phyloP scores from a whole-genome alignment of 2,113 vertebrate species.

The Cheilinus undulatus region DNA sequence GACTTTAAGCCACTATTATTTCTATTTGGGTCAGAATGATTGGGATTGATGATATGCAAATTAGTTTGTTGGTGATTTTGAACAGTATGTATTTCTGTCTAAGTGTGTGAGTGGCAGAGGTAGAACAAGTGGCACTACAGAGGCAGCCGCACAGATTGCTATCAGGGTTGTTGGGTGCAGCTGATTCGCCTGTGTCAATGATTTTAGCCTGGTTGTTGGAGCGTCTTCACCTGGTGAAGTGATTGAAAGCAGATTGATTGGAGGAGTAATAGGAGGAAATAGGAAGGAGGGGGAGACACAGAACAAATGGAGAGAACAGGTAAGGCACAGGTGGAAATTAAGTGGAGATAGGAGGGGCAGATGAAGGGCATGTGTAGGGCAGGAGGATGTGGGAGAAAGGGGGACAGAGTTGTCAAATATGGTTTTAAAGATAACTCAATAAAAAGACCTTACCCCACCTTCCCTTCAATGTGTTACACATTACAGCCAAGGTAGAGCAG shows the following conservation, averaged over 20 bases:
- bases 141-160: conserved; percentile 7
- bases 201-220: not conserved
- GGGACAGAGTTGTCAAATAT: not conserved
- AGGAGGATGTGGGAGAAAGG: not conserved
- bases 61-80: not conserved
- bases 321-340: conserved; percentile 11
- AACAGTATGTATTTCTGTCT: not conserved
- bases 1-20: conserved; percentile 34
- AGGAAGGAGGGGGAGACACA: not conserved
- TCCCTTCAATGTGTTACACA: too few relatives aligned
- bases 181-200: conserved; percentile 8
- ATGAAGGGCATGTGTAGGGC: conserved; percentile 2
- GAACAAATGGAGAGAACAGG: conserved; percentile 25
- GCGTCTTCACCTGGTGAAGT: conserved; percentile 11
- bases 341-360: conserved; percentile 24
- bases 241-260: conserved; percentile 39
- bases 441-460: not conserved
- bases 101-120: not conserved
- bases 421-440: not conserved
- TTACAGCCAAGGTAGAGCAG: too few relatives aligned
- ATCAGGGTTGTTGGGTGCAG: not conserved
- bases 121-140: conserved; percentile 18
- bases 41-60: conserved; percentile 22
- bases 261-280: conserved; percentile 36
- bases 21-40: conserved; percentile 50